These are phyloP conservation scores for Thoracochromis brauschi DNA, from an alignment of 2,113 vertebrate species.

Conservation along the genomic window DNA sequence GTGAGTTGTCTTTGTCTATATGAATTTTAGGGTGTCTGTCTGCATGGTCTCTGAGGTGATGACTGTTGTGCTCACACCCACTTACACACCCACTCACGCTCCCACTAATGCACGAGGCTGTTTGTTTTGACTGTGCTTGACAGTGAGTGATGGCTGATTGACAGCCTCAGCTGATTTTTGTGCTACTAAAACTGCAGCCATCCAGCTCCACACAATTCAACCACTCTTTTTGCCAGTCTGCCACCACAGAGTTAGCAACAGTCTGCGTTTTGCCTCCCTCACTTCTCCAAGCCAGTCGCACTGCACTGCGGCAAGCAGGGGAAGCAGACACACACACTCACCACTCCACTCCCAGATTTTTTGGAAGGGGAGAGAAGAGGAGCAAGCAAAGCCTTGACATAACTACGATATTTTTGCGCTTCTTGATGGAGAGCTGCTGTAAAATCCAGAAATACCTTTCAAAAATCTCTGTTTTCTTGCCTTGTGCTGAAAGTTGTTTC, in stretches of 20 bases:
- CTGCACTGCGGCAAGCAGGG: slow-evolving; percentile 68
- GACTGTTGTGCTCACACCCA: background rate
- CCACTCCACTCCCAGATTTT: slow-evolving; percentile 66
- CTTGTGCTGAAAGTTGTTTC: slow-evolving; percentile 38
- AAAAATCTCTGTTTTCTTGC: slow-evolving; percentile 11
- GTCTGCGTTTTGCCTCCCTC: slow-evolving; percentile 67
- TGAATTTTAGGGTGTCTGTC: background rate
- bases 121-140: slow-evolving; percentile 7
- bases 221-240: slow-evolving; percentile 63
- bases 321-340: slow-evolving; percentile 62
- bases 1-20: background rate
- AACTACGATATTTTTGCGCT: background rate
- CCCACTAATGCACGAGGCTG: background rate
- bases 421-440: background rate
- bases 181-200: background rate
- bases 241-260: slow-evolving; percentile 70
- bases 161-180: slow-evolving; percentile 27
- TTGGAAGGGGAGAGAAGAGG: slow-evolving; percentile 59
- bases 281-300: slow-evolving; percentile 69
- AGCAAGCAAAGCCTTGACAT: slow-evolving; percentile 42
- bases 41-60: background rate
- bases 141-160: slow-evolving; percentile 41
- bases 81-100: background rate
- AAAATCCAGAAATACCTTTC: background rate
- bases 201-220: slow-evolving; percentile 1